Percentiles rank a stretch among this genome's conserved stretches.
These are phyloP conservation scores for Cataglyphis cursor DNA, from an alignment of 2,888 invertebrate species.

Conservation along the genomic window DNA sequence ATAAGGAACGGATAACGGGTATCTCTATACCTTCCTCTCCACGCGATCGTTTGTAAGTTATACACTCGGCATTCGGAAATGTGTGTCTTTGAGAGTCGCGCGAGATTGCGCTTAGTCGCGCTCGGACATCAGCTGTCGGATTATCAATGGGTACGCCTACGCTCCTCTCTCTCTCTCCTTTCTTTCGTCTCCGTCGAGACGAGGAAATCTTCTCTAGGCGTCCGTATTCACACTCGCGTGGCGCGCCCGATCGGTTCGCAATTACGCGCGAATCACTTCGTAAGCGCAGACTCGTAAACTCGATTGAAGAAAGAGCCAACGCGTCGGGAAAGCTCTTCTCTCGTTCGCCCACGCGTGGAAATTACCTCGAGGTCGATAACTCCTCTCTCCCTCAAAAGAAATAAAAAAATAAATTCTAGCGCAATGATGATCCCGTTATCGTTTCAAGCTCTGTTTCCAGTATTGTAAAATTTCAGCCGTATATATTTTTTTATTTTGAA, in stretches of 20 bases:
- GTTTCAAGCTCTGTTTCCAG: background rate
- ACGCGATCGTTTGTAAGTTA: background rate
- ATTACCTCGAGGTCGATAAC: conserved; percentile 48
- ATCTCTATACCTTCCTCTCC: background rate
- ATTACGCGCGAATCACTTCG: conserved; percentile 71
- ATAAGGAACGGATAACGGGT: background rate
- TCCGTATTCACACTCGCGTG: conserved; percentile 37
- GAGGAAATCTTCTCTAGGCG: background rate
- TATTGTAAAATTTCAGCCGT: background rate
- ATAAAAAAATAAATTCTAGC: conserved; percentile 15
- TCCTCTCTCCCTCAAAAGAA: conserved; percentile 27
- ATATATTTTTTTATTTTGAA: background rate
- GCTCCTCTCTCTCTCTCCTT: conserved; percentile 56
- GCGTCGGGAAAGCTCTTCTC: conserved; percentile 67
- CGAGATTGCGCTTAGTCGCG: conserved; percentile 70
- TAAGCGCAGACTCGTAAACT: conserved; percentile 63
- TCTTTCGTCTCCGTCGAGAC: conserved; percentile 38
- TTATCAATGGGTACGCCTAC: conserved; percentile 82
- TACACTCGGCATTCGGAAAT: background rate
- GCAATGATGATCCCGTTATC: background rate
- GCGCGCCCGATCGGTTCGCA: conserved; percentile 65
- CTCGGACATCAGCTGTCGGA: conserved; percentile 69
- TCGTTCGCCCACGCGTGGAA: conserved; percentile 67
- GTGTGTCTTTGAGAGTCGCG: conserved; percentile 39
- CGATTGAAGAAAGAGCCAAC: conserved; percentile 56